Conservation (phyloP, 2,113 vertebrate genomes). For the Saguinus imperator region DNA sequence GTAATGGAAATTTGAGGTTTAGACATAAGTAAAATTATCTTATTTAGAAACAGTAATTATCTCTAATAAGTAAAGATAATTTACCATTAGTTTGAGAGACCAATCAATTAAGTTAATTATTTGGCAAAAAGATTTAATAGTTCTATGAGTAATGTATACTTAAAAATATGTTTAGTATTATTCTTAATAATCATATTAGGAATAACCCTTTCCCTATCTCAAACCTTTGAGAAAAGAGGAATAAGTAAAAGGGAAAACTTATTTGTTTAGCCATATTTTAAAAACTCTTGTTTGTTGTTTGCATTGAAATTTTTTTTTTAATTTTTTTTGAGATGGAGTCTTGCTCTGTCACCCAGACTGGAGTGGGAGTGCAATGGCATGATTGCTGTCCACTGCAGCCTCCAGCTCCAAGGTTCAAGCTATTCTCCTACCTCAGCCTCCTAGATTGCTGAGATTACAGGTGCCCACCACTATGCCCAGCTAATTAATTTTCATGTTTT, state of each 20-base stretch:
- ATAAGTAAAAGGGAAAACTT: not conserved
- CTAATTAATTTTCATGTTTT: too few relatives aligned
- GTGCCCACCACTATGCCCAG: too few relatives aligned
- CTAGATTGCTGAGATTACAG: too few relatives aligned
- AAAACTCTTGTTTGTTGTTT: not conserved
- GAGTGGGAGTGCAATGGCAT: too few relatives aligned
- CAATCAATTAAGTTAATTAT: not conserved
- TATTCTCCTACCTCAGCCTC: too few relatives aligned
- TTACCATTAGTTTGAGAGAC: not conserved
- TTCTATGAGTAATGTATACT: not conserved
- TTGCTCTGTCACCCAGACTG: too few relatives aligned
- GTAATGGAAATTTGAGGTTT: not conserved
- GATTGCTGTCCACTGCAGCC: too few relatives aligned
- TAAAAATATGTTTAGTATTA: not conserved
- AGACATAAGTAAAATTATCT: not conserved
- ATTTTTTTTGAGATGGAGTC: too few relatives aligned
- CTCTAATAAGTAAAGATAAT: not conserved
- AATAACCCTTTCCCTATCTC: not conserved
- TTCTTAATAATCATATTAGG: not conserved
- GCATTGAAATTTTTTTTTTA: not conserved
- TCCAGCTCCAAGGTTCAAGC: too few relatives aligned
- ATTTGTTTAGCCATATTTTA: not conserved
- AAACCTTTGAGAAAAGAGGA: not conserved
- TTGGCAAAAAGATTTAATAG: not conserved
- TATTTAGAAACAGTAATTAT: too few relatives aligned